Evolutionary conservation across 2,113 vertebrate genomes (phyloP).

Genomic region (Tretioscincus oriximinensis): DNA sequence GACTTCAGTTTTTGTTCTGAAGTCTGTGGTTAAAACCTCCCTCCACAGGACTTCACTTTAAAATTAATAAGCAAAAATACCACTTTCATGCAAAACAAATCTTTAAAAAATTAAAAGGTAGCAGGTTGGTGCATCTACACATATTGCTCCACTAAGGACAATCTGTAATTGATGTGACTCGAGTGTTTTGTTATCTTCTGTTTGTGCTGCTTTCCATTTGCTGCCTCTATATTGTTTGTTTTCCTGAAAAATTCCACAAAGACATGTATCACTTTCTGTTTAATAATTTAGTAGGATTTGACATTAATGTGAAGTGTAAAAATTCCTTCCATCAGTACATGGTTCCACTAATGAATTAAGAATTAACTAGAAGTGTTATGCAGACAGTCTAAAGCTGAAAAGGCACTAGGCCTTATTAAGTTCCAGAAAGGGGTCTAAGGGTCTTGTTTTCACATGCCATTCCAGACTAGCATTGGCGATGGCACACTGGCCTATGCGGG

Average conservation of each 20-base stretch:
- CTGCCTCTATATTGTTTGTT: neutral
- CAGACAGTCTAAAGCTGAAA: neutral
- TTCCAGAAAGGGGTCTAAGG: too few species aligned
- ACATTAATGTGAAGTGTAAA: neutral
- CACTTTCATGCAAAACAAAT: neutral
- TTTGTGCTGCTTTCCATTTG: neutral
- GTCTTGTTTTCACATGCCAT: too few species aligned
- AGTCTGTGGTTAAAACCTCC: conserved; percentile 1
- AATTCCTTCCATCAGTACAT: neutral
- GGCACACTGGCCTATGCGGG: too few species aligned
- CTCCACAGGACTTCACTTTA: neutral
- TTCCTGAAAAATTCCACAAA: neutral
- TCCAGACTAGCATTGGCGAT: too few species aligned
- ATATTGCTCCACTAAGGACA: neutral
- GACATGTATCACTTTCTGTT: neutral
- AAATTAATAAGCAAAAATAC: neutral
- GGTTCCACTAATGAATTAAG: neutral
- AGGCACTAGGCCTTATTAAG: too few species aligned
- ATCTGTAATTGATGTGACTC: neutral
- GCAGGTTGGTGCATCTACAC: neutral
- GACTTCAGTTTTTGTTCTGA: neutral
- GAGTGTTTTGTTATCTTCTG: neutral
- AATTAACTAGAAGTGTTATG: neutral
- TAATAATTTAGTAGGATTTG: neutral
- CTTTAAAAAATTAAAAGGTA: neutral